These are phyloP conservation scores for Clinocottus analis DNA, from an alignment of 2,113 vertebrate genomes.

Conservation along the genomic window DNA sequence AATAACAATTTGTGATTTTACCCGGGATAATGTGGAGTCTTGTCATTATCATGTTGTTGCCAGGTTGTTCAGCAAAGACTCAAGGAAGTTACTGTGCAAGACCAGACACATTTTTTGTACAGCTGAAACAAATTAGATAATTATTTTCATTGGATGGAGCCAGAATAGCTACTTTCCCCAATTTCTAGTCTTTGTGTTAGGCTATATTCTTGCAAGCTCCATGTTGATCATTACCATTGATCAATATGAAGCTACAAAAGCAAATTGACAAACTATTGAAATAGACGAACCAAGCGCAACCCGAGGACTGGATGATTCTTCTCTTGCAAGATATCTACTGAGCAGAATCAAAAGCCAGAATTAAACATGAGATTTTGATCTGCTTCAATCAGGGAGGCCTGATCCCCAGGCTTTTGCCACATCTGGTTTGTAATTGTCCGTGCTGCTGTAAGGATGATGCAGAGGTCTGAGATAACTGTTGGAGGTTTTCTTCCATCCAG, in stretches of 20 bases:
- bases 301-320: neutral
- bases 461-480: slow-evolving; percentile 33
- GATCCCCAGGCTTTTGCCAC: slow-evolving; percentile 53
- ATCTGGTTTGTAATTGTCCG: slow-evolving; percentile 71
- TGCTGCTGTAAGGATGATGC: slow-evolving; percentile 59
- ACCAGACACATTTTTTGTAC: neutral
- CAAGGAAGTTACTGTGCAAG: neutral
- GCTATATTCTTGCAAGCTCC: neutral
- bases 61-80: neutral
- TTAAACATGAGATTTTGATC: slow-evolving; percentile 57
- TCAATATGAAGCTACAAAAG: neutral
- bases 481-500: slow-evolving; percentile 49
- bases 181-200: neutral
- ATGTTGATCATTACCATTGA: neutral
- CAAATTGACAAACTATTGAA: neutral
- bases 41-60: neutral
- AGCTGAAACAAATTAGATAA: neutral
- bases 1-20: neutral
- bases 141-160: neutral
- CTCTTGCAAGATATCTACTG: neutral
- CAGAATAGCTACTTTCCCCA: neutral
- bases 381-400: slow-evolving; percentile 59
- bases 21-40: neutral
- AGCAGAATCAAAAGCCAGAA: slow-evolving; percentile 10
- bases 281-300: neutral